phyloP scores from a whole-genome alignment of 2,113 vertebrate genomes.

The Prolemur simus region DNA sequence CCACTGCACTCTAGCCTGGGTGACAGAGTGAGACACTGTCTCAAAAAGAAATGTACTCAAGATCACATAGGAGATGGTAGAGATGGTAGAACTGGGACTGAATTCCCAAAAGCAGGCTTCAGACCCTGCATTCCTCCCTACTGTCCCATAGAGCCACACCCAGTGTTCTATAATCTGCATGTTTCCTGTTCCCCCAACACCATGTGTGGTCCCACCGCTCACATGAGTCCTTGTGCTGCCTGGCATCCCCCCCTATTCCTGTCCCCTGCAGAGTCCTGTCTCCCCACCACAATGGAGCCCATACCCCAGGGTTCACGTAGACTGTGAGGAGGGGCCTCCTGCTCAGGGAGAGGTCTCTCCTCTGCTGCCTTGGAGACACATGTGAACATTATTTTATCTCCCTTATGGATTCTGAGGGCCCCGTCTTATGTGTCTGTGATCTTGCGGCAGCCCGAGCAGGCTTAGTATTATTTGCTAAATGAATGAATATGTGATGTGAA shows the following conservation, averaged over 20 bases:
- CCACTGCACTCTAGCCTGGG: no score
- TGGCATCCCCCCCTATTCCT: not conserved
- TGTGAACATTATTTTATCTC: no score
- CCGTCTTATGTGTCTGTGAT: not conserved
- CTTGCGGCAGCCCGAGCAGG: not conserved
- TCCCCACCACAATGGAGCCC: not conserved
- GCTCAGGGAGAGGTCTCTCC: not conserved
- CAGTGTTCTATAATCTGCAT: not conserved
- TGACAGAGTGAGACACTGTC: no score
- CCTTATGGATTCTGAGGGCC: not conserved
- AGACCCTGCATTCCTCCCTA: not conserved
- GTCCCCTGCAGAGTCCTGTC: not conserved
- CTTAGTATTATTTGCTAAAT: not conserved
- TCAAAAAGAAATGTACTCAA: not conserved
- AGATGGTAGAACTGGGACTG: not conserved
- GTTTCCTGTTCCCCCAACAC: not conserved
- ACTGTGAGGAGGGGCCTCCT: no score
- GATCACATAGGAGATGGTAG: not conserved
- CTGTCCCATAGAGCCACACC: not conserved
- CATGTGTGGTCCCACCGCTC: not conserved
- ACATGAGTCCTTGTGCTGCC: not conserved
- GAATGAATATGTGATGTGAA: not conserved
- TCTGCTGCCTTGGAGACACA: not conserved
- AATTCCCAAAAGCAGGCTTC: not conserved
- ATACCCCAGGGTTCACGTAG: rapidly evolving